A percentile compares a stretch with the other conserved stretches of the same genome.
These are phyloP conservation scores for Cerceris rybyensis DNA, from an alignment of 2,888 invertebrate species.

Conservation along the genomic window DNA sequence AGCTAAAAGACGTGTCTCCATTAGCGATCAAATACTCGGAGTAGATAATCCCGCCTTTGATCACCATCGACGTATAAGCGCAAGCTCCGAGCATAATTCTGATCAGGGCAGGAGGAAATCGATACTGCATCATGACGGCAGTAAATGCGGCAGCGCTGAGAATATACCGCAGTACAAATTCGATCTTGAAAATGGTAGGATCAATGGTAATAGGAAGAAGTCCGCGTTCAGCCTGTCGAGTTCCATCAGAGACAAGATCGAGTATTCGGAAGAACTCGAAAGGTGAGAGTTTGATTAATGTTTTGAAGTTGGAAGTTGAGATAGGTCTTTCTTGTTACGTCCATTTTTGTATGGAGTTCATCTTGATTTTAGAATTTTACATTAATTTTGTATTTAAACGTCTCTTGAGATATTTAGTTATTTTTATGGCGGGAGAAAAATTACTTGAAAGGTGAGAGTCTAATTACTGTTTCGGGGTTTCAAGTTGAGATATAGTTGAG, in stretches of 20 bases:
- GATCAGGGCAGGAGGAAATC: constrained; percentile 75
- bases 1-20: constrained; percentile 76
- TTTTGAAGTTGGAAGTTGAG: too few species aligned
- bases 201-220: constrained; percentile 75
- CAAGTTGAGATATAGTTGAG: too few species aligned
- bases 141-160: constrained; percentile 76
- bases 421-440: too few species aligned
- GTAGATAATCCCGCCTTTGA: constrained; percentile 78
- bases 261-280: constrained; percentile 79
- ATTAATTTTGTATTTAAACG: not conserved
- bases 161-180: constrained; percentile 78
- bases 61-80: constrained; percentile 75
- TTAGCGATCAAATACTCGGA: constrained; percentile 78
- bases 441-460: constrained; percentile 71
- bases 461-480: too few species aligned
- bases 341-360: too few species aligned
- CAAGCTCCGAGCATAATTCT: constrained; percentile 73
- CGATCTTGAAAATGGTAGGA: constrained; percentile 76
- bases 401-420: too few species aligned
- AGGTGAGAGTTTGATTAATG: constrained; percentile 51
- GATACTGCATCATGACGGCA: constrained; percentile 74
- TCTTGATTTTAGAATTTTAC: too few species aligned
- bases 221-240: constrained; percentile 79
- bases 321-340: too few species aligned
- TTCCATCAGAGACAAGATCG: constrained; percentile 80